Base-by-base conservation (phyloP, 2,797 vertebrate species). In the Tachyglossus aculeatus region DNA sequence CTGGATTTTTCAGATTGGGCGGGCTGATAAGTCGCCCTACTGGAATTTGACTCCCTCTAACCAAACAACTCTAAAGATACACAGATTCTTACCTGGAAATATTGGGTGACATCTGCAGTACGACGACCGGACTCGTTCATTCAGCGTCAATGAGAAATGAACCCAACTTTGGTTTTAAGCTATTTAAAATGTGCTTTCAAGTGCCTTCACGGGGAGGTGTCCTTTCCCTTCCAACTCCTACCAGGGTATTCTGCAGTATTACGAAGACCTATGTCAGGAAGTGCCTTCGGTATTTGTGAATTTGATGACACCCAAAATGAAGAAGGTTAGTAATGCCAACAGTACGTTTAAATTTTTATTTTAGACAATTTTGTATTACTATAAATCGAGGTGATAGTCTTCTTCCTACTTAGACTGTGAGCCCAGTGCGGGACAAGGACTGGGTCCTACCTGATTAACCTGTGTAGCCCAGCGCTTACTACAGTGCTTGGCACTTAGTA, bases 201-300 rank as follows among this genome's bases (percentile, higher is more conserved):
- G n/a, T n/a, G n/a, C n/a, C n/a, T n/a, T n/a, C n/a, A n/a, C n/a
- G n/a, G n/a, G n/a, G n/a, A n/a, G n/a, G n/a, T n/a, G n/a, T n/a
- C n/a, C n/a, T n/a, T 41, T 6, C 1, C 1, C 55, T 83, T 73
- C 80, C 51, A 67, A 77, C 63, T 77, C 82, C 78, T 78, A 47
- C 67, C 75, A 96, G 95, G 83, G 39, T 54, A 79, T 95, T 85
- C 88, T 96, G 66, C 82, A 88, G n/a, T 62, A 86, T 66, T 95
- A 92, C n/a, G 92, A 95, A 56, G 90, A 89, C 2, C 80, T 91
- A 33, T 82, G 90, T 80, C 78, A 88, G 74, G 87, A 78, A 70
- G 93, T 94, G 65, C 93, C 92, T 48, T 57, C 33, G 4, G 64
- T 91, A 3, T 94, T 95, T 74, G 59, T 80, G 62, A 91, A 79